Evolutionary conservation across 1,140 invertebrate species (phyloP), one percentile per base, ranked within the genome.

Genomic region (Bombus superbus): DNA sequence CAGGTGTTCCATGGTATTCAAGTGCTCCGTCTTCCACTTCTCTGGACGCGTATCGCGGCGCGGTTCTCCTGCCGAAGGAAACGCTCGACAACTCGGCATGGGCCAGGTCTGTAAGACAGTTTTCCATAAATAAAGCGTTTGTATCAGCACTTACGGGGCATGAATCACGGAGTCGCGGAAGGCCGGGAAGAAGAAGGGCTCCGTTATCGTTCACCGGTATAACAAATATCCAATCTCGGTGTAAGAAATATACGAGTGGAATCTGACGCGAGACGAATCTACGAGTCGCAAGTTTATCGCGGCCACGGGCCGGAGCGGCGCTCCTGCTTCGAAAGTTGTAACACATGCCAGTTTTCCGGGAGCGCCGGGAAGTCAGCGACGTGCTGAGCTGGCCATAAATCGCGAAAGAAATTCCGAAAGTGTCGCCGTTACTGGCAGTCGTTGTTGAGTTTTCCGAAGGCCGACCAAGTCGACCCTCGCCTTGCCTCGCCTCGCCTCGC

Each of bases 341-440:
- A 88, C 86, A 84, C 71, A 69, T 81, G 84, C 85, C 88, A 88
- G 87, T 89, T 89, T 88, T 78, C 87, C 83, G 76, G 62, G 11
- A 76, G 40, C 75, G 57, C 25, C 64, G 86, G 78, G 73, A 86
- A 89, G 83, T 88, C 85, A 88, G 83, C 83, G 87, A 81, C 88
- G 83, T 35, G 57, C 83, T 89, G 83, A 88, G 78, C 78, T 59
- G 85, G 81, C 69, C 47, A 90, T 87, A 90, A 89, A 89, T 89
- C 76, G 80, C 57, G 57, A 80, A 86, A 89, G 88, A 89, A 89
- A 89, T 89, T 89, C 77, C 72, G 28, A 89, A 89, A 87, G 77
- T 89, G 90, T 90, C 92, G 86, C 88, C 90, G 89, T 93, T 91
- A 92, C 87, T 85, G 77, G 53, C 62, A 62, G 64, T 57, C 38